Evolutionary conservation across 2,888 invertebrate genomes (phyloP).

Genomic region (Keiferia lycopersicella): DNA sequence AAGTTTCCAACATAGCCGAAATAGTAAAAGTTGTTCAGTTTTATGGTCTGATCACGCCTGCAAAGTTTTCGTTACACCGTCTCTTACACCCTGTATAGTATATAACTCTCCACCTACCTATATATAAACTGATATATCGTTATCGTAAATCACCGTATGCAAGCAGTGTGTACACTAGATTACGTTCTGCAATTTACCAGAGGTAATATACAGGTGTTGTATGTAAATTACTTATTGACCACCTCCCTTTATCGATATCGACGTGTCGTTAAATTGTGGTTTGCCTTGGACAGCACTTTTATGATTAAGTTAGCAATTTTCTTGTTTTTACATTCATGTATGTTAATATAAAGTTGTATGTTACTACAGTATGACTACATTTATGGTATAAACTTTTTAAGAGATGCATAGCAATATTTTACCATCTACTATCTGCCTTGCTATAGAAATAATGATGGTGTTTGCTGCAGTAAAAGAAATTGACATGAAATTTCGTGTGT

Average conservation of each 20-base stretch:
- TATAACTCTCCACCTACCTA: constrained; percentile 41
- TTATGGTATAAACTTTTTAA: too few species aligned
- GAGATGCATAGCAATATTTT: too few species aligned
- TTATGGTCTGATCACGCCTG: too few species aligned
- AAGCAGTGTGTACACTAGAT: constrained; percentile 22
- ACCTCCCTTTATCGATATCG: constrained; percentile 9
- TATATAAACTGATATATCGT: neutral
- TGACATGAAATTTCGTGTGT: too few species aligned
- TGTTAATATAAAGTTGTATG: neutral
- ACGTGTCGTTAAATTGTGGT: constrained; percentile 9
- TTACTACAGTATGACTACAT: neutral
- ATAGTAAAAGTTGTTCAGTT: too few species aligned
- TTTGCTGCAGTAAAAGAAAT: too few species aligned
- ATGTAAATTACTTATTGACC: constrained; percentile 16
- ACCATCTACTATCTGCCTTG: too few species aligned
- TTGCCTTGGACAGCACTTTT: constrained; percentile 14
- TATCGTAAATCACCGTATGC: constrained; percentile 23
- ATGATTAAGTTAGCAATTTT: neutral
- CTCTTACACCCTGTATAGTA: constrained; percentile 41
- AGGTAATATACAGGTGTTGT: constrained; percentile 17
- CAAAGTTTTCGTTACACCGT: too few species aligned
- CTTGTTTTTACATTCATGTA: constrained; percentile 5
- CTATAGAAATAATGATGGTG: too few species aligned
- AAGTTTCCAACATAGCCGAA: too few species aligned
- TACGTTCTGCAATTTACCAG: constrained; percentile 9